Evolutionary conservation across 2,113 vertebrate genomes (phyloP).

Genomic region (Nannospalax galili): DNA sequence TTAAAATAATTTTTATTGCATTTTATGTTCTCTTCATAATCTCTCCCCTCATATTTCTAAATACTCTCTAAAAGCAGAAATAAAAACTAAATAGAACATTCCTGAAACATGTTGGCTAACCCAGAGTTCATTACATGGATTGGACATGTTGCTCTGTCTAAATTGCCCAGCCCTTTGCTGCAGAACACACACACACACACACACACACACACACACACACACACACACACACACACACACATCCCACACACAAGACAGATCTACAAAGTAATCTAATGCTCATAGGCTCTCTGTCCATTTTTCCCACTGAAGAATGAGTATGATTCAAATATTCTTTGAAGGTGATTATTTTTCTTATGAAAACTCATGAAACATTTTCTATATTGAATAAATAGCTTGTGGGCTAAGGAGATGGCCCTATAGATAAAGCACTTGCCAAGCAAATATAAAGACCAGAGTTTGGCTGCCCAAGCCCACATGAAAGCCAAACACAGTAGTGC

Average conservation of each 20-base stretch:
- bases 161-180: background rate
- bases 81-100: background rate
- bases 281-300: background rate
- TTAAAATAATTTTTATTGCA: background rate
- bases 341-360: background rate
- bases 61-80: background rate
- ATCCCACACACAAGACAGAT: background rate
- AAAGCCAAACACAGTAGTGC: too few relatives aligned
- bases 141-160: background rate
- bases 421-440: background rate
- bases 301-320: background rate
- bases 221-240: background rate
- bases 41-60: background rate
- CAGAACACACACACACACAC: background rate
- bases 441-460: background rate
- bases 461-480: background rate
- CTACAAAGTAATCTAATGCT: background rate
- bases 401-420: background rate
- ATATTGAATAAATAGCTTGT: background rate
- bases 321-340: slow-evolving; percentile 41
- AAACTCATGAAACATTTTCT: slow-evolving; percentile 12
- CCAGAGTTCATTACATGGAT: background rate
- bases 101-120: background rate
- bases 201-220: background rate
- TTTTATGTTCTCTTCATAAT: slow-evolving; percentile 41